Conservation (phyloP, 2,888 invertebrate genomes). For the Branchinecta sandiegonensis region DNA sequence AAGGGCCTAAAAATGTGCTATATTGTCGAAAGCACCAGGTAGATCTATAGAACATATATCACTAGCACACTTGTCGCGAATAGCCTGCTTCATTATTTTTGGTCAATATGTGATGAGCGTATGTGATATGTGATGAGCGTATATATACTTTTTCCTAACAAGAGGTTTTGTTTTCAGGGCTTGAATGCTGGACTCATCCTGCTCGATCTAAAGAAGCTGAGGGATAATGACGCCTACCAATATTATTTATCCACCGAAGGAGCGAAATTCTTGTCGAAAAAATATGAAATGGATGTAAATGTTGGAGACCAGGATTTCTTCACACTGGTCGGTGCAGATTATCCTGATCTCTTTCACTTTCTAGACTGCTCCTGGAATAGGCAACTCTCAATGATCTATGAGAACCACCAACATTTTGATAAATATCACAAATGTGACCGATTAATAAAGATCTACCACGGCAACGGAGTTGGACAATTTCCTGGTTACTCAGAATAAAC, state of each 20-base stretch:
- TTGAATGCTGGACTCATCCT: constrained; percentile 39
- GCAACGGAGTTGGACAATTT: constrained; percentile 29
- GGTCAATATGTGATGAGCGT: no score
- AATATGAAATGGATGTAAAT: constrained; percentile 34
- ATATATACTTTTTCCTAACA: no score
- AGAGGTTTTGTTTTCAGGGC: constrained; percentile 29
- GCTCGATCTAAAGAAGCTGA: constrained; percentile 35
- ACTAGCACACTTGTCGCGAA: no score
- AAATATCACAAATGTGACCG: constrained; percentile 33
- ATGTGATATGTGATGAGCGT: no score
- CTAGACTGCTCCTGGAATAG: constrained; percentile 38
- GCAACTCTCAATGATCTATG: constrained; percentile 33
- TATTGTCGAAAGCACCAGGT: no score
- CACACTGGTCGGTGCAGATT: constrained; percentile 34
- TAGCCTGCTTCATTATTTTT: no score
- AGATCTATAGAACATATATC: no score
- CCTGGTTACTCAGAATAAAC: constrained; percentile 20
- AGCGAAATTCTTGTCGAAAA: constrained; percentile 32
- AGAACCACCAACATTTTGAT: constrained; percentile 30
- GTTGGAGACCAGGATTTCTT: constrained; percentile 29
- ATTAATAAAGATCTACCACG: constrained; percentile 33
- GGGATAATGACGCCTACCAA: constrained; percentile 33
- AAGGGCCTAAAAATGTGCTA: no score
- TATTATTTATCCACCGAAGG: constrained; percentile 30
- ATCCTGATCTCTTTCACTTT: constrained; percentile 35